phyloP scores from a whole-genome alignment of 2,888 invertebrate species.

The Euzetes globulus region DNA sequence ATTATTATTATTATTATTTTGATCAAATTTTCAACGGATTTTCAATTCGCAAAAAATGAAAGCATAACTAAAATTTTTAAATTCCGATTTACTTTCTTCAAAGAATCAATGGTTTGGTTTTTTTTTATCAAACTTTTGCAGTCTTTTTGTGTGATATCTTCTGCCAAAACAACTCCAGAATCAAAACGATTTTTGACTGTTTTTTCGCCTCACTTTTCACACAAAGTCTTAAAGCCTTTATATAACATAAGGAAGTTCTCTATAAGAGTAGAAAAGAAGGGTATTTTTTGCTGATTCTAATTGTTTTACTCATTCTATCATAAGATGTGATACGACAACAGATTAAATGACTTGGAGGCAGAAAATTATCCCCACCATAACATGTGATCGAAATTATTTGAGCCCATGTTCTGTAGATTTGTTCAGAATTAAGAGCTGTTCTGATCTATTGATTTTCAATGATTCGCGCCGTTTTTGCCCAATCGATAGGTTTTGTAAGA shows the following conservation, averaged over 20 bases:
- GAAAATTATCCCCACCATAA: not conserved
- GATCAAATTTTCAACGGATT: no score
- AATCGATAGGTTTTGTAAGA: not conserved
- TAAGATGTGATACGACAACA: not conserved
- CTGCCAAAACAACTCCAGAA: conserved; percentile 1
- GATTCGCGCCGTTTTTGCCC: not conserved
- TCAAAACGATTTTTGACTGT: not conserved
- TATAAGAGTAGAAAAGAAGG: not conserved
- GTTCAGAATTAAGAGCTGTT: not conserved
- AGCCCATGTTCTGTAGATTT: not conserved
- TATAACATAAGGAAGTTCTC: not conserved
- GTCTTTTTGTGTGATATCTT: not conserved
- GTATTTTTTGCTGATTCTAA: conserved; percentile 25
- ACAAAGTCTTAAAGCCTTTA: not conserved
- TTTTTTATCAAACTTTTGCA: not conserved
- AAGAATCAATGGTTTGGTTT: no score
- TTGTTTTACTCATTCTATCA: conserved; percentile 11
- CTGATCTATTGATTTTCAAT: not conserved
- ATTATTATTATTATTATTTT: no score
- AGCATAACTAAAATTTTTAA: no score
- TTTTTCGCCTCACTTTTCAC: not conserved
- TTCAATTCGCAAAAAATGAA: no score
- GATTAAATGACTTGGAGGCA: not conserved
- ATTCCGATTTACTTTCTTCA: no score
- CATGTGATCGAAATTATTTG: not conserved